Percentiles rank a stretch among this genome's conserved stretches.
These are phyloP conservation scores for Callipepla squamata DNA, from an alignment of 2,113 vertebrate genomes.

Conservation along the genomic window DNA sequence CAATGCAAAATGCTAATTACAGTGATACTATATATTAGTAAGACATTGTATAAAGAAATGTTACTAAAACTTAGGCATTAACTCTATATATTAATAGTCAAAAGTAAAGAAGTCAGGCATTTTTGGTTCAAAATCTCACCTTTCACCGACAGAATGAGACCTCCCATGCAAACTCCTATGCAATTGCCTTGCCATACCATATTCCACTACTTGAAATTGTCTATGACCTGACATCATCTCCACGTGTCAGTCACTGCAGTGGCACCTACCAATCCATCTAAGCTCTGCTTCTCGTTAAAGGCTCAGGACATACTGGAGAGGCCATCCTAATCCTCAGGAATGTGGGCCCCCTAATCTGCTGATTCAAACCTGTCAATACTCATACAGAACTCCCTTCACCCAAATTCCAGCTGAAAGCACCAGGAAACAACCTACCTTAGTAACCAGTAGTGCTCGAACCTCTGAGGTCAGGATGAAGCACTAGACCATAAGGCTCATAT, in stretches of 20 bases:
- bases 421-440: background rate
- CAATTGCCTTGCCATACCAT: background rate
- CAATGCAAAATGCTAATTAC: background rate
- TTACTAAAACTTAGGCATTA: background rate
- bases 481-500: background rate
- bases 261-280: conserved; percentile 55
- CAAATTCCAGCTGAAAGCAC: conserved; percentile 16
- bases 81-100: background rate
- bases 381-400: background rate
- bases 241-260: background rate
- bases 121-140: background rate
- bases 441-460: background rate
- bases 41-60: background rate
- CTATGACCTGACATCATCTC: conserved; percentile 39
- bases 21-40: background rate
- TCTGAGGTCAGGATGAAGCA: background rate
- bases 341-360: conserved; percentile 69
- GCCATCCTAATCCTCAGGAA: conserved; percentile 67
- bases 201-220: background rate
- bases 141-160: background rate
- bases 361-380: conserved; percentile 38
- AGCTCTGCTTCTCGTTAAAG: conserved; percentile 24
- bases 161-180: rapidly evolving
- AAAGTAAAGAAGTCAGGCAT: background rate
- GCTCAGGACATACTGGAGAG: background rate